Percentiles rank a stretch among this genome's conserved stretches.
phyloP scores from a whole-genome alignment of 2,113 vertebrate species.

The Scatophagus argus region DNA sequence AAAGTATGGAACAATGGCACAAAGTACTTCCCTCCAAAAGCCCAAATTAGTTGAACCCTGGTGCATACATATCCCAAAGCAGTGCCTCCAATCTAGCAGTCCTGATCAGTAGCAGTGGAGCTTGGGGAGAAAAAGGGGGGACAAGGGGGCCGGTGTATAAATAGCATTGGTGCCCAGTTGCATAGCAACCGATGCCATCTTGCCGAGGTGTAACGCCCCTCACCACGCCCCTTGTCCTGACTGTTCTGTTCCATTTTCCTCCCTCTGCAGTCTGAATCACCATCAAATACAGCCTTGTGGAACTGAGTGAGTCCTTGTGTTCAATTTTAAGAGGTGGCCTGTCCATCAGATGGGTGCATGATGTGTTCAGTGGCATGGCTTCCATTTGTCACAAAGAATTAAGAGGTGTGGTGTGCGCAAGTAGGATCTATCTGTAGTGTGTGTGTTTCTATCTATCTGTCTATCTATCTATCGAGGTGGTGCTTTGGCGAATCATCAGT shows the following conservation, averaged over 20 bases:
- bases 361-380: conserved; percentile 39
- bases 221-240: conserved; percentile 86
- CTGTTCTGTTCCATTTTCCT: conserved; percentile 82
- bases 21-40: conserved; percentile 3
- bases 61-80: conserved; percentile 57
- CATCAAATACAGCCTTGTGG: conserved; percentile 65
- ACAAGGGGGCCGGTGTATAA: conserved; percentile 83
- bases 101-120: conserved; percentile 74
- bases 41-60: background rate
- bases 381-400: conserved; percentile 64
- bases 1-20: conserved; percentile 4
- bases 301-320: conserved; percentile 43
- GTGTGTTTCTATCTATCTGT: conserved; percentile 31
- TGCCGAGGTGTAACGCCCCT: conserved; percentile 84
- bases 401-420: conserved; percentile 58
- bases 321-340: conserved; percentile 62
- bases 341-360: conserved; percentile 53
- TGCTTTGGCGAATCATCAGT: conserved; percentile 84
- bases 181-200: conserved; percentile 89
- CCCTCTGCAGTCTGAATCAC: conserved; percentile 71
- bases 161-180: conserved; percentile 87
- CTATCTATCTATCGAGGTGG: conserved; percentile 54
- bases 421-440: conserved; percentile 39
- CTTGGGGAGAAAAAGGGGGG: conserved; percentile 81
- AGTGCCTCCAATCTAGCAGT: conserved; percentile 61